These are phyloP conservation scores for Brachionus manjavacas DNA, from an alignment of 1,140 invertebrate species.

Conservation along the genomic window DNA sequence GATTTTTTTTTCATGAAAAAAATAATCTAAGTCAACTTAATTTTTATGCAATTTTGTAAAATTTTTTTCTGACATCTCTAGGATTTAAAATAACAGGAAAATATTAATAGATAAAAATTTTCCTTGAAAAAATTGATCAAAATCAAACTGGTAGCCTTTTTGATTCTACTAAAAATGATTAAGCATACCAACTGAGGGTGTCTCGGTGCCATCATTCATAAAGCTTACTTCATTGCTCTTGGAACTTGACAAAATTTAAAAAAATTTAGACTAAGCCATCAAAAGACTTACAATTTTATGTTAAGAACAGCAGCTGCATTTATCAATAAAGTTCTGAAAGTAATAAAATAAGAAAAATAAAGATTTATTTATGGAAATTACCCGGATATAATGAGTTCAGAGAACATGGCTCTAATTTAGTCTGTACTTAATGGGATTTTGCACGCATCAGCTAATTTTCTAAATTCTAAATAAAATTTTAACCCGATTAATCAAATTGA, in stretches of 20 bases:
- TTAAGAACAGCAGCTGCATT: constrained; percentile 9
- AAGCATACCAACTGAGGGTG: background rate
- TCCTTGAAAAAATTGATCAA: too few relatives aligned
- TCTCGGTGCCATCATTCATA: background rate
- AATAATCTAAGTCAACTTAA: too few relatives aligned
- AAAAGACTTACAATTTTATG: background rate
- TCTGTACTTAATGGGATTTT: background rate
- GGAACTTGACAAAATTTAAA: background rate
- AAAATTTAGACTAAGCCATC: background rate
- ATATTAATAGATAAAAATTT: too few relatives aligned
- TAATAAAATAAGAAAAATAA: background rate
- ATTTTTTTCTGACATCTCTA: too few relatives aligned
- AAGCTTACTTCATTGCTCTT: background rate
- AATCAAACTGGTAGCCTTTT: too few relatives aligned
- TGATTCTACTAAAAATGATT: background rate
- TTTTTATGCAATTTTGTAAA: too few relatives aligned
- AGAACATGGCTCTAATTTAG: background rate
- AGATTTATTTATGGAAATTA: background rate
- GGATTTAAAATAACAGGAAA: too few relatives aligned
- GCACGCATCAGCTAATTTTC: background rate
- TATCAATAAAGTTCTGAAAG: constrained; percentile 6
- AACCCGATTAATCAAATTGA: background rate
- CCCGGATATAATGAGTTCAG: constrained; percentile 20
- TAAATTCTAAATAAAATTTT: background rate
- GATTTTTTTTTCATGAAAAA: too few relatives aligned